Conservation (phyloP, 1,140 invertebrate genomes). For the Drosophila takahashii region DNA sequence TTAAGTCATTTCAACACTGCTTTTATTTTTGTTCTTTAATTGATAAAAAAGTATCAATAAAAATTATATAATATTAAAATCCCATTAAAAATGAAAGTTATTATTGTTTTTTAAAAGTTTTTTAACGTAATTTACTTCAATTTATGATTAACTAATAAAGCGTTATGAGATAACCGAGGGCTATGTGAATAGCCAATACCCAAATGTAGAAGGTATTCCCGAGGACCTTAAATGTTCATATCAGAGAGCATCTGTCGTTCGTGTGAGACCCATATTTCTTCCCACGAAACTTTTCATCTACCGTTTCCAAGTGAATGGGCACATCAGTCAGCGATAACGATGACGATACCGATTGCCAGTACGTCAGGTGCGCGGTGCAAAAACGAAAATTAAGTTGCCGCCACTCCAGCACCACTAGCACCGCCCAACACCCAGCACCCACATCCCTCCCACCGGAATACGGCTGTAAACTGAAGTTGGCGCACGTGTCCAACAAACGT, state of each 20-base stretch:
- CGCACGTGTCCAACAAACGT: conserved; percentile 77
- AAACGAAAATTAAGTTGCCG: conserved; percentile 71
- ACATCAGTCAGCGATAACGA: conserved; percentile 56
- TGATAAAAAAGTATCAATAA: too few relatives aligned
- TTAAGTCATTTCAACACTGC: too few relatives aligned
- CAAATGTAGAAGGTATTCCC: neutral
- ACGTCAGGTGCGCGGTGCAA: conserved; percentile 50
- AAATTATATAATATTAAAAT: too few relatives aligned
- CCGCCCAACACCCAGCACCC: conserved; percentile 5
- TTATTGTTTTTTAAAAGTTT: too few relatives aligned
- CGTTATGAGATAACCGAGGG: neutral
- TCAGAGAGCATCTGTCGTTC: conserved; percentile 40
- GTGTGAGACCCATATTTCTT: conserved; percentile 11
- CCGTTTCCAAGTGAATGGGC: conserved; percentile 66
- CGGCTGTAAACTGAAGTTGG: conserved; percentile 70
- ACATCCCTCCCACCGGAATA: conserved; percentile 20
- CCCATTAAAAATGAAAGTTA: too few relatives aligned
- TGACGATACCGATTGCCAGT: conserved; percentile 55
- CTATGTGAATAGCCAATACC: neutral
- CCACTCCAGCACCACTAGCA: conserved; percentile 58
- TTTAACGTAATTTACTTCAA: too few relatives aligned
- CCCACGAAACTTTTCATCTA: conserved; percentile 31
- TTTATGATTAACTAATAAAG: too few relatives aligned
- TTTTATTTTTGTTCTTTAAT: too few relatives aligned
- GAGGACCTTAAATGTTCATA: neutral